phyloP scores from a whole-genome alignment of 2,797 vertebrate species.

The Oophaga sylvatica region DNA sequence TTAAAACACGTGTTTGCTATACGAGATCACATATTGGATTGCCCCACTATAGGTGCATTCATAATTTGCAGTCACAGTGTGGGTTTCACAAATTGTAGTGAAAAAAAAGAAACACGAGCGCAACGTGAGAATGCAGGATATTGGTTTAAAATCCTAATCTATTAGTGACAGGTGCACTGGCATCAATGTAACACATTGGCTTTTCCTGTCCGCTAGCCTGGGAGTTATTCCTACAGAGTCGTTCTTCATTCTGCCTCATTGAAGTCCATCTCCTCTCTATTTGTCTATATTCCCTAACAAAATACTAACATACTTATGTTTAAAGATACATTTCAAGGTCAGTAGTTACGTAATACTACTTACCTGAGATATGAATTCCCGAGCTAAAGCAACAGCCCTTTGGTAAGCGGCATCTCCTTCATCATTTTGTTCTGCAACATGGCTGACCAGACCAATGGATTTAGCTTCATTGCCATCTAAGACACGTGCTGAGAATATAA shows the following conservation, averaged over 20 bases:
- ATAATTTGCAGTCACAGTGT: no score
- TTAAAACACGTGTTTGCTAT: no score
- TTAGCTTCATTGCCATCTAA: constrained; percentile 87
- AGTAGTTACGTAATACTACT: background rate
- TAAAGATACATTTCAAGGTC: background rate
- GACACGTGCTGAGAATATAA: constrained; percentile 90
- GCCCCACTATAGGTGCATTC: no score
- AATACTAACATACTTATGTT: background rate
- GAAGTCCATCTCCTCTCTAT: background rate
- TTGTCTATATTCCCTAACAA: background rate
- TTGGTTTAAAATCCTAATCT: no score
- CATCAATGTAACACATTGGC: background rate
- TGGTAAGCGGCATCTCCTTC: constrained; percentile 91
- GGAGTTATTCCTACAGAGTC: background rate
- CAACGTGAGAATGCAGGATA: no score
- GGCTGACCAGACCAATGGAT: constrained; percentile 86
- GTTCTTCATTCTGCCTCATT: background rate
- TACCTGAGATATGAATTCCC: constrained; percentile 95
- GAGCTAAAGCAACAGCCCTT: constrained; percentile 86
- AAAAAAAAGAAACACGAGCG: no score
- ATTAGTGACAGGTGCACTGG: no score
- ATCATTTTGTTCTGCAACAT: constrained; percentile 89
- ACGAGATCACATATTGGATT: no score
- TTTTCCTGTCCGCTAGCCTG: background rate
- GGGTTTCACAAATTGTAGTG: no score